Evolutionary conservation across 2,888 invertebrate species (phyloP).

Genomic region (Drosophila testacea): DNA sequence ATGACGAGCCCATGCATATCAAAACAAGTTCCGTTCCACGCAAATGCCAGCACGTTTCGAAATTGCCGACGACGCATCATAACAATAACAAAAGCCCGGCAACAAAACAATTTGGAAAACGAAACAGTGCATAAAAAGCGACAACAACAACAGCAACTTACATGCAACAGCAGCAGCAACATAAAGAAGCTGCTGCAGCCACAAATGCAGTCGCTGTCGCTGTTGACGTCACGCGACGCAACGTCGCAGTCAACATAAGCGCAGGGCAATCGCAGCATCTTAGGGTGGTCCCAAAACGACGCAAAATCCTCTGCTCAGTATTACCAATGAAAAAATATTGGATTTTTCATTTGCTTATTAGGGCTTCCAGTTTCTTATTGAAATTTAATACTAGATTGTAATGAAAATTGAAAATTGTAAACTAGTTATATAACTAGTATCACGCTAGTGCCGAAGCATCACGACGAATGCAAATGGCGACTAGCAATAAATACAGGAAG

Average conservation of each 20-base stretch:
- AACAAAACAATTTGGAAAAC: constrained; percentile 66
- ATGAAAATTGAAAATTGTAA: too few relatives aligned
- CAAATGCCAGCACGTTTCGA: constrained; percentile 78
- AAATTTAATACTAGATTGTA: not conserved
- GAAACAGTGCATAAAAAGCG: constrained; percentile 58
- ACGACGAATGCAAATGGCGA: too few relatives aligned
- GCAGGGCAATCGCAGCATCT: constrained; percentile 52
- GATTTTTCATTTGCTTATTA: not conserved
- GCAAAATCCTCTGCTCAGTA: not conserved
- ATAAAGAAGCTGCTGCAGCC: constrained; percentile 30
- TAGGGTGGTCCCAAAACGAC: constrained; percentile 42
- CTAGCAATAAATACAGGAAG: too few relatives aligned
- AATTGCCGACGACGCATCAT: constrained; percentile 69
- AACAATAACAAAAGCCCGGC: constrained; percentile 73
- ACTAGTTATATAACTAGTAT: too few relatives aligned
- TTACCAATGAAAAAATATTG: not conserved
- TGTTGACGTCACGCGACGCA: not conserved
- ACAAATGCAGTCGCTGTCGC: constrained; percentile 9
- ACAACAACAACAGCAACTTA: constrained; percentile 36
- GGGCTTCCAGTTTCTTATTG: not conserved
- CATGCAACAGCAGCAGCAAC: constrained; percentile 28
- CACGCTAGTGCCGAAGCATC: too few relatives aligned
- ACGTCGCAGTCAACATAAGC: constrained; percentile 33
- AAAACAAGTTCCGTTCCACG: constrained; percentile 79
- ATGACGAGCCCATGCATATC: constrained; percentile 68